Conservation (phyloP, 2,113 vertebrate genomes). For the Diadophis punctatus region DNA sequence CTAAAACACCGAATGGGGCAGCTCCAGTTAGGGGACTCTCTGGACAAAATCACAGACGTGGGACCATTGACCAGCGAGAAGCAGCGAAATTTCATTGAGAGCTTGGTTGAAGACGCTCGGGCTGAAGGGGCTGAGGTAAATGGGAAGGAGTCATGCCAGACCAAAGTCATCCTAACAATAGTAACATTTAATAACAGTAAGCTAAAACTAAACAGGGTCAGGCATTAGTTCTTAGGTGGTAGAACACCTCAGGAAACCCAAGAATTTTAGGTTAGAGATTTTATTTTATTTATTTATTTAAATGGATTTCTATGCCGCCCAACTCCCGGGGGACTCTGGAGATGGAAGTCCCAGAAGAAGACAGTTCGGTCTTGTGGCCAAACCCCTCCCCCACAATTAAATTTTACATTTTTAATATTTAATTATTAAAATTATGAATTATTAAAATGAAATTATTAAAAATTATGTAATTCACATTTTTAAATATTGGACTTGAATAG, state of each 20-base stretch:
- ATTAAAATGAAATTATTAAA: not conserved
- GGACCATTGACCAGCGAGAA: slow-evolving; percentile 59
- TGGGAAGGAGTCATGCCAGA: not conserved
- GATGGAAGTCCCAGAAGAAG: not conserved
- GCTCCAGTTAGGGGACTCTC: slow-evolving; percentile 68
- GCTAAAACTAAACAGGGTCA: not conserved
- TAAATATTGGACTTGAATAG: not conserved
- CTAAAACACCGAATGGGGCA: slow-evolving; percentile 71
- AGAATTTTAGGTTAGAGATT: no score
- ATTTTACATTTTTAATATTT: not conserved
- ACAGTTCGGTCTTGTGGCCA: not conserved
- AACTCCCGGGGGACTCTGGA: no score
- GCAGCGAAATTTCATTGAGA: slow-evolving; percentile 55
- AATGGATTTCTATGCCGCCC: no score
- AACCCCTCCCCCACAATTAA: not conserved
- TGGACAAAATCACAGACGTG: slow-evolving; percentile 63
- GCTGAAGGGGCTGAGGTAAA: slow-evolving; percentile 81
- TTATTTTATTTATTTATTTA: no score
- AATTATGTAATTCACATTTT: not conserved
- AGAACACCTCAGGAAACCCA: not conserved
- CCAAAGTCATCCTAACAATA: not conserved
- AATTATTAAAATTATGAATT: not conserved
- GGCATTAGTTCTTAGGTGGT: not conserved
- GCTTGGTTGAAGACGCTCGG: slow-evolving; percentile 71
- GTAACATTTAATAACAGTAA: not conserved